A percentile compares a stretch with the other conserved stretches of the same genome.
These are phyloP conservation scores for Macaria liturata DNA, from an alignment of 2,888 invertebrate species.

Conservation along the genomic window DNA sequence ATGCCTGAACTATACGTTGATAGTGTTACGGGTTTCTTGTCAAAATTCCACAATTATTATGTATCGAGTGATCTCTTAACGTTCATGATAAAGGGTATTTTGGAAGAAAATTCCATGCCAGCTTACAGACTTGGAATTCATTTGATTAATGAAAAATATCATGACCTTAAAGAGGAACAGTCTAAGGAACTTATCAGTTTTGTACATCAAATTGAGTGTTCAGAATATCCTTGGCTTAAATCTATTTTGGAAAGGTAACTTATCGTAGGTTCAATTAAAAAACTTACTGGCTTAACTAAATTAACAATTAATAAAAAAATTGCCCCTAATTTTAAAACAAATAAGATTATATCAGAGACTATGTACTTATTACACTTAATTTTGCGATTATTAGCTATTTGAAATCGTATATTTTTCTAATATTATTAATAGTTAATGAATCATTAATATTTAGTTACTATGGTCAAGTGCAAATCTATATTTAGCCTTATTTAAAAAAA, in stretches of 20 bases:
- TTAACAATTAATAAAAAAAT: too few relatives aligned
- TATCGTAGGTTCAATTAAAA: too few relatives aligned
- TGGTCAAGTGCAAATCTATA: too few relatives aligned
- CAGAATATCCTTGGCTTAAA: constrained; percentile 1
- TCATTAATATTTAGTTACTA: too few relatives aligned
- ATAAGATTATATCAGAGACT: too few relatives aligned
- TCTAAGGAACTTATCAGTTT: background rate
- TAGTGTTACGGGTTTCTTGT: background rate
- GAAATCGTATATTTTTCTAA: too few relatives aligned
- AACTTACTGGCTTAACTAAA: too few relatives aligned
- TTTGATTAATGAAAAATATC: constrained; percentile 1
- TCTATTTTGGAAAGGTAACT: background rate
- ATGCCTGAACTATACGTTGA: constrained; percentile 1
- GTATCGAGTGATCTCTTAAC: background rate
- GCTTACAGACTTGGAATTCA: constrained; percentile 1
- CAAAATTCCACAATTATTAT: background rate
- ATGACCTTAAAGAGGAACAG: background rate
- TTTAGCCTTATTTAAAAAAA: too few relatives aligned
- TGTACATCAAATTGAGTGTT: background rate
- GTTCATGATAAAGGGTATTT: background rate
- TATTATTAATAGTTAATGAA: too few relatives aligned
- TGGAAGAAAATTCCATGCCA: background rate
- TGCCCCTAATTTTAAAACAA: too few relatives aligned
- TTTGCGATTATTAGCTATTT: too few relatives aligned
- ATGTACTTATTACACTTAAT: too few relatives aligned